Percentiles rank a stretch among this genome's conserved stretches.
phyloP scores from a whole-genome alignment of 2,888 invertebrate genomes.

The Machimus rusticus region DNA sequence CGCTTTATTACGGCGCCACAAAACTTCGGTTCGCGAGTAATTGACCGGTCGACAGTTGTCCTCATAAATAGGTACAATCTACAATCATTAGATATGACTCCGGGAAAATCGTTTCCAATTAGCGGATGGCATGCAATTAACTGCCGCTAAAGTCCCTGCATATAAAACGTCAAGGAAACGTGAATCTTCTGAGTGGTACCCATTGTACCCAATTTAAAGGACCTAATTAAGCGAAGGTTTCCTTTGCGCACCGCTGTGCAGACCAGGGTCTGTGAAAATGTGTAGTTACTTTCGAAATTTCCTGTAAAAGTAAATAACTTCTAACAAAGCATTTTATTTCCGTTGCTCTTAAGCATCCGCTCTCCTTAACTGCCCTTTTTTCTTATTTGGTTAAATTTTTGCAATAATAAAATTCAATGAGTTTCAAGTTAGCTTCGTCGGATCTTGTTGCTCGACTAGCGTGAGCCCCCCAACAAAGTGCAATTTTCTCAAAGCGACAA shows the following conservation, averaged over 20 bases:
- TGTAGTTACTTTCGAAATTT: conserved; percentile 16
- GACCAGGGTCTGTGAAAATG: background rate
- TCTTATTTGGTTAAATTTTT: background rate
- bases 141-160: background rate
- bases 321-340: conserved; percentile 20
- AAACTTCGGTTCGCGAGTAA: background rate
- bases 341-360: background rate
- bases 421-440: background rate
- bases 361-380: background rate
- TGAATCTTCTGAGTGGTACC: background rate
- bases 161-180: conserved; percentile 5
- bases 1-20: background rate
- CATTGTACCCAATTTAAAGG: background rate
- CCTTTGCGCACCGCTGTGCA: background rate
- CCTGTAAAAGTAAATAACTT: conserved; percentile 16
- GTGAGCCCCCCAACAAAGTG: background rate
- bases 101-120: conserved; percentile 18
- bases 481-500: background rate
- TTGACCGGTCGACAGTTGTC: conserved; percentile 1
- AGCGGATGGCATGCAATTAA: conserved; percentile 32
- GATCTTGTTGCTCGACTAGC: background rate
- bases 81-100: conserved; percentile 26
- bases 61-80: conserved; percentile 28
- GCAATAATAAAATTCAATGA: conserved; percentile 20
- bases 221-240: conserved; percentile 15